phyloP scores from a whole-genome alignment of 2,888 invertebrate species.

The Acrobasis suavella region DNA sequence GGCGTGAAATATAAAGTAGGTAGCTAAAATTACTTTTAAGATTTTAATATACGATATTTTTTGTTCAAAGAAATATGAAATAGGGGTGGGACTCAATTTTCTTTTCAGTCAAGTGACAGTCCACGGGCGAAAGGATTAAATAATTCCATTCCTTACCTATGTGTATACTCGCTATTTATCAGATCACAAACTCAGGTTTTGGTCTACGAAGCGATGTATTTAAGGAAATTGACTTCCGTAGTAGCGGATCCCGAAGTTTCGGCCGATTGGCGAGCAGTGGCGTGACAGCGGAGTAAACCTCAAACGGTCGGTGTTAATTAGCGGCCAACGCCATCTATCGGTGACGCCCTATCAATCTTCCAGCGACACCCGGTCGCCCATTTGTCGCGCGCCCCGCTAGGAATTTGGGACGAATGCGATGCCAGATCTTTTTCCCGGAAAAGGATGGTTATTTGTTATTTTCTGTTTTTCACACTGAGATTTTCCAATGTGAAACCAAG shows the following conservation, averaged over 20 bases:
- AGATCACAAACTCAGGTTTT: no score
- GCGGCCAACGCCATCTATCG: slow-evolving; percentile 70
- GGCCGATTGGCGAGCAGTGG: slow-evolving; percentile 34
- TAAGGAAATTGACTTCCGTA: slow-evolving; percentile 7
- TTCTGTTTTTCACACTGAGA: neutral
- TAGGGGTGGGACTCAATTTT: no score
- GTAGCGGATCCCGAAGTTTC: slow-evolving; percentile 24
- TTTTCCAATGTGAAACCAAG: no score
- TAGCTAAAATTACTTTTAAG: no score
- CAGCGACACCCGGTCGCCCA: slow-evolving; percentile 53
- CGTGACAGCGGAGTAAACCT: slow-evolving; percentile 51
- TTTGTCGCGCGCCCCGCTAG: slow-evolving; percentile 51
- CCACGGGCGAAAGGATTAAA: no score
- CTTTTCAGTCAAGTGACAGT: no score
- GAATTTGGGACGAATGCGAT: slow-evolving; percentile 23
- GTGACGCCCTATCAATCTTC: slow-evolving; percentile 72
- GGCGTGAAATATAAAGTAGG: no score
- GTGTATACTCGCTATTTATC: no score
- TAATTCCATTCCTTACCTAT: no score
- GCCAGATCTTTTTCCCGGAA: slow-evolving; percentile 15
- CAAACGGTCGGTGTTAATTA: slow-evolving; percentile 65
- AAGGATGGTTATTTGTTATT: slow-evolving; percentile 16
- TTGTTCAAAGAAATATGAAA: no score
- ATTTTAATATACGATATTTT: no score
- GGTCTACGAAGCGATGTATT: neutral